A percentile compares a stretch with the other conserved stretches of the same genome.
phyloP scores from a whole-genome alignment of 2,113 vertebrate species.

The Parotia lawesii region DNA sequence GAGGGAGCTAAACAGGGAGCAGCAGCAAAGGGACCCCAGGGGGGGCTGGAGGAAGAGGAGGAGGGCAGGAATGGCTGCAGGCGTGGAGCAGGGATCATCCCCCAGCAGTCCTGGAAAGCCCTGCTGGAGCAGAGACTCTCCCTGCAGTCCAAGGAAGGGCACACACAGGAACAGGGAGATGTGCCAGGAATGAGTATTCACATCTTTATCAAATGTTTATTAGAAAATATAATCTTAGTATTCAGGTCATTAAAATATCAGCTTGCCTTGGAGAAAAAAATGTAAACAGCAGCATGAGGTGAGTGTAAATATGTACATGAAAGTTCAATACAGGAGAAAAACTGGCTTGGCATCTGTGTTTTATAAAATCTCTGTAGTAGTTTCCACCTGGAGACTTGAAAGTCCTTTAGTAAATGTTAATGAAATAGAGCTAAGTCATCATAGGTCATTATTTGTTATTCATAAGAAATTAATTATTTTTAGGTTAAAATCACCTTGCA shows the following conservation, averaged over 20 bases:
- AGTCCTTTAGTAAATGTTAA: conserved; percentile 3
- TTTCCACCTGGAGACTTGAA: background rate
- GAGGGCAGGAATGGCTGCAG: background rate
- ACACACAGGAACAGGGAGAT: background rate
- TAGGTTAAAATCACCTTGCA: background rate
- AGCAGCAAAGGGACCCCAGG: background rate
- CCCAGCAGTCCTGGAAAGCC: background rate
- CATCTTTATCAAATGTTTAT: background rate
- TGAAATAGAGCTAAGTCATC: background rate
- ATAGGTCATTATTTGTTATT: background rate
- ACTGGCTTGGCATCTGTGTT: background rate
- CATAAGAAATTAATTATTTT: background rate
- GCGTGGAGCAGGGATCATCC: background rate
- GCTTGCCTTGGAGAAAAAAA: background rate
- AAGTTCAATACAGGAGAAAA: background rate
- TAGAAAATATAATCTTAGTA: background rate
- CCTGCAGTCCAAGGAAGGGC: background rate
- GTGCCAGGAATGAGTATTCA: background rate
- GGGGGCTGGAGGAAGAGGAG: background rate
- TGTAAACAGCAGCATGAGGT: background rate
- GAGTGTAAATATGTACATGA: background rate
- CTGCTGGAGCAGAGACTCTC: background rate
- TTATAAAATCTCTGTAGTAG: background rate
- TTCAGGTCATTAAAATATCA: background rate
- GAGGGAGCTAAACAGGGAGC: background rate